These are phyloP conservation scores for Coptodon rendalli DNA, from an alignment of 2,113 vertebrate genomes.

Conservation along the genomic window DNA sequence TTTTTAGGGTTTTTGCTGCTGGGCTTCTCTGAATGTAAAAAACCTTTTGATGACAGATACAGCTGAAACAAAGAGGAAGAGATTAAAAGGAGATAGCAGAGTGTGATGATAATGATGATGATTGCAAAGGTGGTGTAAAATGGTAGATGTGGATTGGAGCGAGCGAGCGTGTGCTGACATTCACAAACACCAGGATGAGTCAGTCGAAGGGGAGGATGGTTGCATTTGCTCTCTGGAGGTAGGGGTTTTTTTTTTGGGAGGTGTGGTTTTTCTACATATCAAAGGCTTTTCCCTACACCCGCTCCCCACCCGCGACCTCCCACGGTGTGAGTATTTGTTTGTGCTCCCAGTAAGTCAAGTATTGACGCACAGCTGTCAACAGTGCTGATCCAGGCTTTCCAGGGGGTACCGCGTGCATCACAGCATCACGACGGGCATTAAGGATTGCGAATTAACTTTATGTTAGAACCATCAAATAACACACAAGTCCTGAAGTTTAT, in stretches of 20 bases:
- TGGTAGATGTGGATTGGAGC: not conserved
- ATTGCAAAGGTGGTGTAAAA: not conserved
- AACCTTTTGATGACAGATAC: not conserved
- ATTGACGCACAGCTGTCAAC: constrained; percentile 46
- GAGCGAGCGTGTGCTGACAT: not conserved
- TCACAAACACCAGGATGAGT: not conserved
- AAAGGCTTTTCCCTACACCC: constrained; percentile 45
- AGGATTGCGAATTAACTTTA: not conserved
- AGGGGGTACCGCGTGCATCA: not conserved
- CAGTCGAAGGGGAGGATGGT: not conserved
- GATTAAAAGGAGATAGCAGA: not conserved
- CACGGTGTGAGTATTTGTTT: constrained; percentile 59
- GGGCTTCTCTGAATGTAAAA: not conserved
- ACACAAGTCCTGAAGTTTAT: not conserved
- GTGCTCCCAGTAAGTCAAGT: constrained; percentile 21
- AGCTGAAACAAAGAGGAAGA: not conserved
- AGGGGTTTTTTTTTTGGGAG: not conserved
- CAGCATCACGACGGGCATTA: not conserved
- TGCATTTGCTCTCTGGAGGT: constrained; percentile 4
- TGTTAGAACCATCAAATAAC: not conserved
- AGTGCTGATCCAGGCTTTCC: constrained; percentile 11
- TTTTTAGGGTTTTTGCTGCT: not conserved
- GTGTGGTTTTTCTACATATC: constrained; percentile 53
- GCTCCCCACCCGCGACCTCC: constrained; percentile 68
- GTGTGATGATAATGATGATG: not conserved